phyloP scores from a whole-genome alignment of 2,888 invertebrate species.

The Caenorhabditis imperialis region DNA sequence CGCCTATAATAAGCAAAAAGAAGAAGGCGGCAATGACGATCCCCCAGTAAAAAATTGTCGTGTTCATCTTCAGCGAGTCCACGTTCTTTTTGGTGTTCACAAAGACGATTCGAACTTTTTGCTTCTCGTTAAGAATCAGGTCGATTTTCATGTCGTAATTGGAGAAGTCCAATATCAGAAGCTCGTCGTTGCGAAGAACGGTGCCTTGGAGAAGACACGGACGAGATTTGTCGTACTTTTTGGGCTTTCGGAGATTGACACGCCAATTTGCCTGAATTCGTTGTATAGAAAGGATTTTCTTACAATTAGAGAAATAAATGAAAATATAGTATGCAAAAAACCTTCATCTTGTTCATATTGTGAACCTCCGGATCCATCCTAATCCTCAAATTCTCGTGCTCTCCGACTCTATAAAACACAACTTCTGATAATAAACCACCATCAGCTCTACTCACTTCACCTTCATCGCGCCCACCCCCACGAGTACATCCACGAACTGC shows the following conservation, averaged over 20 bases:
- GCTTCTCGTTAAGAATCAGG: conserved; percentile 17
- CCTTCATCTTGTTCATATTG: conserved; percentile 31
- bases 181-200: conserved; percentile 32
- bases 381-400: conserved; percentile 45
- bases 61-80: conserved; percentile 9
- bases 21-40: conserved; percentile 38
- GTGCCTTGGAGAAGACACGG: conserved; percentile 38
- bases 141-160: conserved; percentile 37
- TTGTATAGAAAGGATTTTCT: neutral
- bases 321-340: neutral
- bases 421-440: neutral
- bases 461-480: conserved; percentile 32
- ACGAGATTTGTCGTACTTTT: conserved; percentile 21
- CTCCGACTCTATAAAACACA: conserved; percentile 14
- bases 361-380: conserved; percentile 48
- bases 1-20: conserved; percentile 21
- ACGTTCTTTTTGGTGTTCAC: conserved; percentile 1
- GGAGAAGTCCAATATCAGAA: conserved; percentile 28
- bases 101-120: conserved; percentile 37
- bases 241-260: conserved; percentile 44
- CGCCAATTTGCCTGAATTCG: conserved; percentile 27
- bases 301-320: neutral
- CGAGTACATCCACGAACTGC: conserved; percentile 38
- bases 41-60: conserved; percentile 42
- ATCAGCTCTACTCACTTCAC: conserved; percentile 15